Conservation (phyloP, 2,888 invertebrate species). For the Leucophenga montana region DNA sequence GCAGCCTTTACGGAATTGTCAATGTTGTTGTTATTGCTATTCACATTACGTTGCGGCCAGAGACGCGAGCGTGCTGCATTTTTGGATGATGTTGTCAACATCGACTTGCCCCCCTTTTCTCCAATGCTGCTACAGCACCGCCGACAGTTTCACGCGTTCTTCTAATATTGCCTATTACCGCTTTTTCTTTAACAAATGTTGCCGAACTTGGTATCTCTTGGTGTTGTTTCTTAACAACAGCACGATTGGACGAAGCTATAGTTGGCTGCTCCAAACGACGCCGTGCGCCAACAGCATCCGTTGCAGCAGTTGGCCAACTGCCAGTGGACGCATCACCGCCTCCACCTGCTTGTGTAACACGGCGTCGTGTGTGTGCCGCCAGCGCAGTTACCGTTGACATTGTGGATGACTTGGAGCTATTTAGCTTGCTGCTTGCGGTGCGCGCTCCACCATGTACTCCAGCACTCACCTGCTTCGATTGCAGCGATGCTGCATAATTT, state of each 20-base stretch:
- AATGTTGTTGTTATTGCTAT: slow-evolving; percentile 24
- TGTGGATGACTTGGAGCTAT: not conserved
- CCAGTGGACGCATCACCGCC: slow-evolving; percentile 52
- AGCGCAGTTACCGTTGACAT: not conserved
- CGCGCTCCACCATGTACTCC: not conserved
- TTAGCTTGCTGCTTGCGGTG: not conserved
- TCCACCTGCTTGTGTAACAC: slow-evolving; percentile 41
- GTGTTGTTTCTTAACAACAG: slow-evolving; percentile 32
- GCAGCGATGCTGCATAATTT: not conserved
- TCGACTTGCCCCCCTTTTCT: not conserved
- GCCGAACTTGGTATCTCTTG: slow-evolving; percentile 28
- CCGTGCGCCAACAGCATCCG: slow-evolving; percentile 1
- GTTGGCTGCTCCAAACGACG: slow-evolving; percentile 48
- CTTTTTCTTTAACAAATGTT: not conserved
- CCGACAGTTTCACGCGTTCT: not conserved
- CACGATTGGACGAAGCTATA: slow-evolving; percentile 50
- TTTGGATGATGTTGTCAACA: slow-evolving; percentile 17
- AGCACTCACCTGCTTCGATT: not conserved
- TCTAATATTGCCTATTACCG: not conserved
- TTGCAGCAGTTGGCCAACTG: slow-evolving; percentile 36
- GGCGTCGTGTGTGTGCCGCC: slow-evolving; percentile 18
- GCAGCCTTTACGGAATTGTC: too few relatives aligned
- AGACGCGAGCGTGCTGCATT: slow-evolving; percentile 38
- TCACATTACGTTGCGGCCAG: slow-evolving; percentile 23
- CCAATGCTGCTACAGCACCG: not conserved